These are phyloP conservation scores for Troides aeacus DNA, from an alignment of 2,888 invertebrate genomes.

Conservation along the genomic window DNA sequence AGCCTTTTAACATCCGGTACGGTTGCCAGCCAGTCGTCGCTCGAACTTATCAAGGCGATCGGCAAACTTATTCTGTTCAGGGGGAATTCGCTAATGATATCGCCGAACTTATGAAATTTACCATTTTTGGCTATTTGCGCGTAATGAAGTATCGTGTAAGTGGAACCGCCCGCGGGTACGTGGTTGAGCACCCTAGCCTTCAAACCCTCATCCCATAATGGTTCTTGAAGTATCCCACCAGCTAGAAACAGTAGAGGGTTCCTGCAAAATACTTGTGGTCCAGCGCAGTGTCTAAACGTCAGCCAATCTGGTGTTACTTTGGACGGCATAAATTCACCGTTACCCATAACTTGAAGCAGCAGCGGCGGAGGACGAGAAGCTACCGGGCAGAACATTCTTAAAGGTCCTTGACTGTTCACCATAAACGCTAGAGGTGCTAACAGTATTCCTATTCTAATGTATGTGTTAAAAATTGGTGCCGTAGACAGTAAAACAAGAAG, in stretches of 20 bases:
- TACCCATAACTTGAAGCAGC: conserved; percentile 45
- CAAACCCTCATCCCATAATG: conserved; percentile 44
- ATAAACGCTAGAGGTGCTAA: conserved; percentile 59
- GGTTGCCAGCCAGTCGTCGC: conserved; percentile 54
- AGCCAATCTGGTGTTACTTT: conserved; percentile 51
- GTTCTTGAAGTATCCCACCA: conserved; percentile 44
- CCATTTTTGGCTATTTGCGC: conserved; percentile 51
- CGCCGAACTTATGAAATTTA: conserved; percentile 54
- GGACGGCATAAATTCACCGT: conserved; percentile 52
- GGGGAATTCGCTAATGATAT: conserved; percentile 41
- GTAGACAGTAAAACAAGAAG: conserved; percentile 56
- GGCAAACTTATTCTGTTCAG: conserved; percentile 50
- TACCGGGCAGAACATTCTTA: conserved; percentile 45
- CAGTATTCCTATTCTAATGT: conserved; percentile 55
- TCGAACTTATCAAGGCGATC: conserved; percentile 55
- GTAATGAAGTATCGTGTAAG: conserved; percentile 59
- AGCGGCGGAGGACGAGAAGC: conserved; percentile 40
- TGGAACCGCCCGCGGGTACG: conserved; percentile 60
- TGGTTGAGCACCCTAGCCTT: conserved; percentile 51
- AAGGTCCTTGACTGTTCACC: conserved; percentile 50
- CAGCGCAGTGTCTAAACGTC: conserved; percentile 49
- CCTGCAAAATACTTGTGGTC: conserved; percentile 47
- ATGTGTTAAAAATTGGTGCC: conserved; percentile 49
- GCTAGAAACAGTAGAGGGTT: conserved; percentile 60
- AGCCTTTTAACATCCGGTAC: conserved; percentile 51